Evolutionary conservation across 1,140 invertebrate species (phyloP).

Genomic region (Epicauta chinensis): DNA sequence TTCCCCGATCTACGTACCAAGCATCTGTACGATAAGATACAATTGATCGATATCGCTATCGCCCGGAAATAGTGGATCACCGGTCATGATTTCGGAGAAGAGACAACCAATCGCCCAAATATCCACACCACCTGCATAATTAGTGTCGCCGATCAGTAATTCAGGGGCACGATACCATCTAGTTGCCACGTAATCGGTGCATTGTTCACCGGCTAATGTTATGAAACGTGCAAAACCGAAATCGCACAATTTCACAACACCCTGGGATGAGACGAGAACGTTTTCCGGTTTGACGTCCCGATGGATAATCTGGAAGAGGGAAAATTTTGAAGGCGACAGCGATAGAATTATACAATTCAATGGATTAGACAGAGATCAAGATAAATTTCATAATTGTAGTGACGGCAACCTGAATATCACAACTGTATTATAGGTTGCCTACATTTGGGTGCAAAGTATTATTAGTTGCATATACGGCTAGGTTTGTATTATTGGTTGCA

Average conservation of each 20-base stretch:
- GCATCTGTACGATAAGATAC: conserved; percentile 68
- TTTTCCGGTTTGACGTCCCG: conserved; percentile 92
- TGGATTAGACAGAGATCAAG: too few species aligned
- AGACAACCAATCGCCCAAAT: conserved; percentile 86
- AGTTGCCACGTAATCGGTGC: conserved; percentile 78
- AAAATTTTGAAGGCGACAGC: too few species aligned
- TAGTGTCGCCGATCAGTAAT: conserved; percentile 69
- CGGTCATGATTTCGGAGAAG: conserved; percentile 81
- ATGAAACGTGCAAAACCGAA: conserved; percentile 77
- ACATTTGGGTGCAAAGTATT: too few species aligned
- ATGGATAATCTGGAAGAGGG: conserved; percentile 70
- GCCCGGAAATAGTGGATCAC: conserved; percentile 79
- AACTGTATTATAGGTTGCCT: too few species aligned
- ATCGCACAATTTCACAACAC: conserved; percentile 83
- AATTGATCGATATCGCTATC: conserved; percentile 90
- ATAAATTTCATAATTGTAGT: too few species aligned
- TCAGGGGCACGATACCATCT: conserved; percentile 86
- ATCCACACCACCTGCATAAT: conserved; percentile 70
- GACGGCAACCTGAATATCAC: too few species aligned
- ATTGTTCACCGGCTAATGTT: conserved; percentile 59
- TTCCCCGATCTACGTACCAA: conserved; percentile 52
- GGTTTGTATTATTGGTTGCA: too few species aligned
- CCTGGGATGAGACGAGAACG: conserved; percentile 70
- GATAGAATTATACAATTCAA: neutral
- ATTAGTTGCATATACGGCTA: too few species aligned